These are phyloP conservation scores for Drosophila neotestacea DNA, from an alignment of 2,888 invertebrate genomes.

Conservation along the genomic window DNA sequence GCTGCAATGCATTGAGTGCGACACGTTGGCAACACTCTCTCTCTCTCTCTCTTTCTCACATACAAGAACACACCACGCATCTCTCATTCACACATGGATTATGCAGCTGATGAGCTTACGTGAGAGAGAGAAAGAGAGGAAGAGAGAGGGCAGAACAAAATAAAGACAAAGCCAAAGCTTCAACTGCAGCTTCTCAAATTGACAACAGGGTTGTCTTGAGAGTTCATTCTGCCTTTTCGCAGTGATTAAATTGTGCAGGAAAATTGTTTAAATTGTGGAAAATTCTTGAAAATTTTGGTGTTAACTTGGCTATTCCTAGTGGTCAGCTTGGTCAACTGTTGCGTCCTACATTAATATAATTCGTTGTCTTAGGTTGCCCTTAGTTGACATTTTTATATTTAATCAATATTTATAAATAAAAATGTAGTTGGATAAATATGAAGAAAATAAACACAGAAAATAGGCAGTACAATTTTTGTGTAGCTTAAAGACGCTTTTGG, in stretches of 20 bases:
- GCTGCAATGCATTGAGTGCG: constrained; percentile 59
- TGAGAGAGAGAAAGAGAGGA: constrained; percentile 10
- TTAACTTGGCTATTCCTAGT: too few species aligned
- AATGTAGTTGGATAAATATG: too few species aligned
- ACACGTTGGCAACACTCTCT: constrained; percentile 59
- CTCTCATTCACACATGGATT: constrained; percentile 40
- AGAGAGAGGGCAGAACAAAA: constrained; percentile 14
- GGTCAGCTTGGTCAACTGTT: too few species aligned
- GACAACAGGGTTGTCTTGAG: constrained; percentile 1
- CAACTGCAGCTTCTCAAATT: constrained; percentile 42
- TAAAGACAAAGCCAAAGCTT: constrained; percentile 37
- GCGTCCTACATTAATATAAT: too few species aligned
- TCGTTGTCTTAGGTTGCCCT: too few species aligned
- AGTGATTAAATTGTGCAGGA: background rate
- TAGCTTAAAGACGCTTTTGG: too few species aligned
- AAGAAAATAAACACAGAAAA: too few species aligned
- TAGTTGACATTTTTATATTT: too few species aligned
- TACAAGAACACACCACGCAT: constrained; percentile 12
- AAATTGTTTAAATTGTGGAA: background rate
- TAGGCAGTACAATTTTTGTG: too few species aligned
- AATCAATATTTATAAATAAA: too few species aligned
- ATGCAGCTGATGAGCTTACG: constrained; percentile 55
- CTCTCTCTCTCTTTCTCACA: constrained; percentile 3
- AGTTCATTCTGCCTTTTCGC: background rate
- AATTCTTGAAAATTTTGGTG: background rate